These are phyloP conservation scores for Heliothis peltigera DNA, from an alignment of 2,888 invertebrate species.

Conservation along the genomic window DNA sequence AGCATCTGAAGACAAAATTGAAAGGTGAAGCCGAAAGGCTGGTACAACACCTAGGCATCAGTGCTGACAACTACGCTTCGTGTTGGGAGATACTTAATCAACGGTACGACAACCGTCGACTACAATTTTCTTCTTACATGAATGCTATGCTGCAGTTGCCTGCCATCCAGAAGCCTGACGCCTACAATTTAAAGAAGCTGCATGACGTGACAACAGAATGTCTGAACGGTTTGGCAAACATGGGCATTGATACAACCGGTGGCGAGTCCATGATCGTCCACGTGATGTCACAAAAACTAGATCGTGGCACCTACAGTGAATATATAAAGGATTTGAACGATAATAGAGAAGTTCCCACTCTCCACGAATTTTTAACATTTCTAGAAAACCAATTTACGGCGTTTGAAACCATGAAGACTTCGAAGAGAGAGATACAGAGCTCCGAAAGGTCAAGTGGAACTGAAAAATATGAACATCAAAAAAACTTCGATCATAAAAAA, in stretches of 20 bases:
- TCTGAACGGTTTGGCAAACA: conserved; percentile 19
- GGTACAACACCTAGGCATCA: conserved; percentile 7
- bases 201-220: conserved; percentile 20
- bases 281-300: conserved; percentile 25
- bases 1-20: conserved; percentile 8
- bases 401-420: conserved; percentile 6
- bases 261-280: conserved; percentile 15
- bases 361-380: conserved; percentile 13
- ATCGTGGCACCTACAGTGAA: conserved; percentile 8
- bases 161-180: conserved; percentile 9
- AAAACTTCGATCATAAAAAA: conserved; percentile 4
- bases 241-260: conserved; percentile 4
- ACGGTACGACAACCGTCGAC: conserved; percentile 22
- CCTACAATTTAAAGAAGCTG: conserved; percentile 13
- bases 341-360: conserved; percentile 16
- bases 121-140: conserved; percentile 12
- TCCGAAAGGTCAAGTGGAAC: not conserved
- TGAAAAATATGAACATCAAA: not conserved
- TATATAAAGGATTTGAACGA: conserved; percentile 11
- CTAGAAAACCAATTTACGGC: conserved; percentile 23
- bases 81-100: conserved; percentile 24
- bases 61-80: conserved; percentile 8
- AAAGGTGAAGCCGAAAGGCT: conserved; percentile 15
- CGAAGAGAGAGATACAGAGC: not conserved
- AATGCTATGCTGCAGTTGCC: conserved; percentile 5